Conservation (phyloP, 1,140 invertebrate genomes). For the Drosophila insularis region DNA sequence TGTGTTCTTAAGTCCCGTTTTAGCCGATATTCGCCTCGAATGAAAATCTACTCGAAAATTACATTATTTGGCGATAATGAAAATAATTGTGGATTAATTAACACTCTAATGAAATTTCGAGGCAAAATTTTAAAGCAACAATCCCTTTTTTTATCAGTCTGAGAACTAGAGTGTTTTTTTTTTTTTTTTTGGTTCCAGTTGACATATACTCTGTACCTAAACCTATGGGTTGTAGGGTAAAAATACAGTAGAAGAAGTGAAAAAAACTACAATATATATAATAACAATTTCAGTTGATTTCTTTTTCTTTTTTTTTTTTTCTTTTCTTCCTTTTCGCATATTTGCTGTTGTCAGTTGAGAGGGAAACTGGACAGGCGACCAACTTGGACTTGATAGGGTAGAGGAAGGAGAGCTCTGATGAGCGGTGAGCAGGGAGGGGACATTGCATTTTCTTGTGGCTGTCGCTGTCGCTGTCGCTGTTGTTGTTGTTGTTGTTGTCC, state of each 20-base stretch:
- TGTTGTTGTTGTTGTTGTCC: constrained; percentile 26
- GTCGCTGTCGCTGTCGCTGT: neutral
- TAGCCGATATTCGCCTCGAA: too few relatives aligned
- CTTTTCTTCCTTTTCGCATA: constrained; percentile 34
- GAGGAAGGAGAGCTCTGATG: too few relatives aligned
- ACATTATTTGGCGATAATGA: too few relatives aligned
- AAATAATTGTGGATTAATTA: too few relatives aligned
- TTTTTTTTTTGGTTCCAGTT: too few relatives aligned
- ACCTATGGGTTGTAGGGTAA: neutral
- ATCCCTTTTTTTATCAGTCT: too few relatives aligned
- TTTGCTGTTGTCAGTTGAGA: constrained; percentile 43
- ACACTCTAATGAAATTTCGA: too few relatives aligned
- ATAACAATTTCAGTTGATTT: constrained; percentile 52
- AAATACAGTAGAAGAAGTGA: neutral
- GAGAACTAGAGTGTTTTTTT: too few relatives aligned
- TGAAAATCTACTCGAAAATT: too few relatives aligned
- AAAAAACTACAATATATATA: constrained; percentile 28
- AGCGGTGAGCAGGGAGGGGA: neutral
- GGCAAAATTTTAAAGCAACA: too few relatives aligned
- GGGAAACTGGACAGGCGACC: constrained; percentile 45
- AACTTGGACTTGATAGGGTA: constrained; percentile 31
- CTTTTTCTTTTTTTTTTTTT: constrained; percentile 9
- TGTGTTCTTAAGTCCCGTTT: too few relatives aligned
- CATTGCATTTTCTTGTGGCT: constrained; percentile 33
- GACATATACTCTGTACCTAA: neutral